These are phyloP conservation scores for Asteroscopus sphinx DNA, from an alignment of 2,888 invertebrate species.

Conservation along the genomic window DNA sequence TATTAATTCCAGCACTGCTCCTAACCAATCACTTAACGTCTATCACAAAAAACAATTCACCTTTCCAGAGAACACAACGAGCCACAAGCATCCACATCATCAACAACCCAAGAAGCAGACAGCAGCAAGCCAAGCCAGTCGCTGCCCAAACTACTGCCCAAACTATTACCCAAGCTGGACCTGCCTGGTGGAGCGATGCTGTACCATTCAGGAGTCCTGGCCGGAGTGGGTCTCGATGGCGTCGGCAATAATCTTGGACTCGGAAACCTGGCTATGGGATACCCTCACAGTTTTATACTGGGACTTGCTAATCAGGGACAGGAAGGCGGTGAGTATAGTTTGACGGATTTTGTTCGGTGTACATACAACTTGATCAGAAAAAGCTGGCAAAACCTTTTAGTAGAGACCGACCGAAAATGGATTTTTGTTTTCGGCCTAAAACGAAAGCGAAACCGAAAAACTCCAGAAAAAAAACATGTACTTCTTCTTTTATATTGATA, in stretches of 20 bases:
- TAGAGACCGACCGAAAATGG: too few relatives aligned
- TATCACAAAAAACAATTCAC: background rate
- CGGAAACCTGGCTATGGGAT: constrained; percentile 84
- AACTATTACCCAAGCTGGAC: constrained; percentile 80
- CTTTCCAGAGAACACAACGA: constrained; percentile 74
- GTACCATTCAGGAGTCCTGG: constrained; percentile 79
- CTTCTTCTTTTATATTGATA: too few relatives aligned
- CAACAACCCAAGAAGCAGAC: constrained; percentile 79
- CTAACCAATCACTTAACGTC: background rate
- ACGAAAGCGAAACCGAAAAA: too few relatives aligned
- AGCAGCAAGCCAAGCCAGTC: constrained; percentile 77
- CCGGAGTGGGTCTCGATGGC: constrained; percentile 74
- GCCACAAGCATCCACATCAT: constrained; percentile 80
- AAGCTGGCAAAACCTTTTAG: too few relatives aligned
- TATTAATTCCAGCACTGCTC: too few relatives aligned
- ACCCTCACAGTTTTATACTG: constrained; percentile 86
- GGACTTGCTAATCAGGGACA: constrained; percentile 86
- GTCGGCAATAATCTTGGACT: constrained; percentile 80
- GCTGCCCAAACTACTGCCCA: constrained; percentile 78
- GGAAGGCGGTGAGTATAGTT: constrained; percentile 76
- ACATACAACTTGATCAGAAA: too few relatives aligned
- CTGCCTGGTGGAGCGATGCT: constrained; percentile 86
- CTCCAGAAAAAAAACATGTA: too few relatives aligned
- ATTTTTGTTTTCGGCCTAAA: too few relatives aligned
- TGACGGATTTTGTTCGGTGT: too few relatives aligned